Percentiles rank a stretch among this genome's conserved stretches.
Conservation (phyloP, 1,140 invertebrate species). For the Drosophila subpulchrella region DNA sequence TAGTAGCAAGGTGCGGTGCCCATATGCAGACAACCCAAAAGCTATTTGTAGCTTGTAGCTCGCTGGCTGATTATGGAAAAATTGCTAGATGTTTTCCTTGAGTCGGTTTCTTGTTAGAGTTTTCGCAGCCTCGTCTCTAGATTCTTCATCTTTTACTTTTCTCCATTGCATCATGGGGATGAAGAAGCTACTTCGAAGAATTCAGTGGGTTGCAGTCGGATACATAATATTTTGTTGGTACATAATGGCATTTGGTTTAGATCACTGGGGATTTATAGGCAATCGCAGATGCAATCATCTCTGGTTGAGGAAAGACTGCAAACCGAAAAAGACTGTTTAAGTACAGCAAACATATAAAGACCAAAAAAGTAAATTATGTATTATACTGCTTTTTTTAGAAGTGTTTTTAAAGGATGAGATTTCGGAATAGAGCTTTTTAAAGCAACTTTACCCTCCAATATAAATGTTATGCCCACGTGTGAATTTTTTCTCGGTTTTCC, state of each 20-base stretch:
- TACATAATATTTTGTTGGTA: slow-evolving; percentile 17
- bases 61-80: slow-evolving; percentile 79
- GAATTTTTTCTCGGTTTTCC: too few species aligned
- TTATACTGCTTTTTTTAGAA: too few species aligned
- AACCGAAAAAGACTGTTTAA: too few species aligned
- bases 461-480: too few species aligned
- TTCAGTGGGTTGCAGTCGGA: slow-evolving; percentile 40
- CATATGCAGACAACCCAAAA: slow-evolving; percentile 74
- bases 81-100: slow-evolving; percentile 76
- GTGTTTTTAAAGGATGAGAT: too few species aligned
- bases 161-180: slow-evolving; percentile 65
- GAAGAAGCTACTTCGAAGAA: slow-evolving; percentile 5
- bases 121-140: slow-evolving; percentile 16
- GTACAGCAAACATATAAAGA: background rate
- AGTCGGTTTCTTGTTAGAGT: slow-evolving; percentile 40
- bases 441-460: background rate
- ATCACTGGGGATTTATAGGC: slow-evolving; percentile 6
- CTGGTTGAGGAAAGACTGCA: background rate
- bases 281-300: too few species aligned
- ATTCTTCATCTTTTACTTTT: slow-evolving; percentile 35
- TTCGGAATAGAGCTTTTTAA: too few species aligned
- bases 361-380: too few species aligned
- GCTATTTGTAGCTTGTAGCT: slow-evolving; percentile 81
- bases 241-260: slow-evolving; percentile 13
- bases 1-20: slow-evolving; percentile 81